Evolutionary conservation across 2,888 invertebrate species (phyloP).

Genomic region (Operophtera brumata): DNA sequence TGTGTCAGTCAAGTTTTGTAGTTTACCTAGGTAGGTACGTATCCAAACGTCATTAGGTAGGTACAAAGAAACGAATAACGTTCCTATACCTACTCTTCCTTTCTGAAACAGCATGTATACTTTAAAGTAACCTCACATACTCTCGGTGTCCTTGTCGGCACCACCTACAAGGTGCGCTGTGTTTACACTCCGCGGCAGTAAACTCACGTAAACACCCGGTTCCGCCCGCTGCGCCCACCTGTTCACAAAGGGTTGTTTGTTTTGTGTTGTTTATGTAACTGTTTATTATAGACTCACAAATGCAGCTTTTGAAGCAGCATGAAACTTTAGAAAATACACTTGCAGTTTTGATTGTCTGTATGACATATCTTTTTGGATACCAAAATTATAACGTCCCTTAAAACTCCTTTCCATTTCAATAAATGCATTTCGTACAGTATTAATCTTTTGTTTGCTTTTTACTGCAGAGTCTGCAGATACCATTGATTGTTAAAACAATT

Average conservation of each 20-base stretch:
- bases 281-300: slow-evolving; percentile 17
- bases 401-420: too few relatives aligned
- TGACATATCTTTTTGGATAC: too few relatives aligned
- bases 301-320: neutral
- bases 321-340: neutral
- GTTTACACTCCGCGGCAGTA: slow-evolving; percentile 43
- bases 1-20: too few relatives aligned
- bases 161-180: slow-evolving; percentile 40
- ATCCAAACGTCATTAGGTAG: neutral
- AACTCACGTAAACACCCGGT: slow-evolving; percentile 65
- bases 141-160: slow-evolving; percentile 6
- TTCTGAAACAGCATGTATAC: too few relatives aligned
- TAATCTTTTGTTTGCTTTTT: too few relatives aligned
- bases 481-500: too few relatives aligned
- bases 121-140: neutral
- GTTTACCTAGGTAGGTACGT: too few relatives aligned
- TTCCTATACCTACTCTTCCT: too few relatives aligned
- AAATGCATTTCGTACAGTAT: too few relatives aligned
- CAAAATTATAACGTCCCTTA: too few relatives aligned
- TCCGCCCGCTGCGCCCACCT: slow-evolving; percentile 72
- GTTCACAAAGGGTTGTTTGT: slow-evolving; percentile 38
- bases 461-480: too few relatives aligned
- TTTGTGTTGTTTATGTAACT: slow-evolving; percentile 14
- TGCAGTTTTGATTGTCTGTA: too few relatives aligned
- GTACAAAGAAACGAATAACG: neutral